phyloP scores from a whole-genome alignment of 2,113 vertebrate species.

The Cisticola juncidis region DNA sequence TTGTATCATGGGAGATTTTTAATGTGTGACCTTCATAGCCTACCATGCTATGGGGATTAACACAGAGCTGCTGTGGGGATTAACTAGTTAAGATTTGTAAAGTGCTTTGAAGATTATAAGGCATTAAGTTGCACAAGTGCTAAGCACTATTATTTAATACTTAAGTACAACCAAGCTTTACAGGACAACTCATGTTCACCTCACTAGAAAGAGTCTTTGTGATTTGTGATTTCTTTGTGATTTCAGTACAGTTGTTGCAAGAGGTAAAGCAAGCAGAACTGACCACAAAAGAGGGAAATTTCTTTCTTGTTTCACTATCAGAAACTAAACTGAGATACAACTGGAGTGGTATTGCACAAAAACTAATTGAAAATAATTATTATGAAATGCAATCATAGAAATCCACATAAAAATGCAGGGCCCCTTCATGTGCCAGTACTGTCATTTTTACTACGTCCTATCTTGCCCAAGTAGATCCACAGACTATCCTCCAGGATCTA shows the following conservation, averaged over 20 bases:
- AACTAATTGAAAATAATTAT: neutral
- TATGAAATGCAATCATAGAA: neutral
- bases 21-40: neutral
- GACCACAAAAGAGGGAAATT: neutral
- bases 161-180: conserved; percentile 7
- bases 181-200: neutral
- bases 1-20: neutral
- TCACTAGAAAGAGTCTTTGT: neutral
- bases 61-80: conserved; percentile 12
- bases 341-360: neutral
- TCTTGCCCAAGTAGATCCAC: neutral
- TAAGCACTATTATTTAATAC: conserved; percentile 56
- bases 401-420: neutral
- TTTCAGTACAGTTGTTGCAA: neutral
- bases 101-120: conserved; percentile 52
- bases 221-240: neutral
- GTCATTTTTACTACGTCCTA: neutral
- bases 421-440: neutral
- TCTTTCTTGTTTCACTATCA: neutral
- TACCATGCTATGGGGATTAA: conserved; percentile 5
- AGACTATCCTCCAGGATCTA: neutral
- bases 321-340: neutral
- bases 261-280: neutral
- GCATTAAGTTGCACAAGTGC: conserved; percentile 49
- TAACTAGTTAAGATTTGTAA: conserved; percentile 39